Base-by-base conservation (phyloP, 2,113 vertebrate species). In the Maccullochella peelii region DNA sequence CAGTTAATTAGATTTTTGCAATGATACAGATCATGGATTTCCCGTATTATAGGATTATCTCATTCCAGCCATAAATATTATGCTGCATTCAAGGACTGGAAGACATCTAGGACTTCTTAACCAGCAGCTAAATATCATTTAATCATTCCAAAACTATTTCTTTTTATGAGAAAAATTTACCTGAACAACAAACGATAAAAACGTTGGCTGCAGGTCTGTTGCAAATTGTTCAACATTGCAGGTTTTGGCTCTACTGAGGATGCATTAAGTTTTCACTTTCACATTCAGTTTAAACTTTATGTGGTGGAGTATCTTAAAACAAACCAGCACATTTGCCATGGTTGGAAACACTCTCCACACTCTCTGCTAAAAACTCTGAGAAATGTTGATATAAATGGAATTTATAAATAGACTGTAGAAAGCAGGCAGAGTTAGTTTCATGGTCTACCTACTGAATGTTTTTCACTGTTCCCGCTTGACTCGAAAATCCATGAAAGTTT, bases 21-120 rank as follows among this genome's bases (percentile, higher is more conserved):
- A 11, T 69, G 25, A 54, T 74, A 33, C 1, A 1, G 27, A 67
- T 75, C 57, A 20, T 18, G 18, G 16, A 71, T 72, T 72, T 84
- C 57, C 52, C 0, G 30, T 42, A 16, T 77, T 58, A 69, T 27
- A 4, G 1, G 0, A 49, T 72, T 18, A 52, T 47, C 20, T 47
- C 18, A 40, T 52, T 73, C 38, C 40, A 73, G 71, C 36, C 61
- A 47, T 54, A 38, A 75, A 50, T 72, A n/a, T 54, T 50, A 1
- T 27, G 71, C 23, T 47, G 65, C 21, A 23, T 85, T 72, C n/a
- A 57, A 4, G 14, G 73, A n/a, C 52, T 44, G 9, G 6, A 25
- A 25, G 68, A 63, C 15, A 62, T 30, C 6, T 7, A 16, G 23
- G 6, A 20, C 67, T 47, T 66, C 6, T 52, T 10, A 59, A 54